Evolutionary conservation across 2,888 invertebrate genomes (phyloP).

Genomic region (Tolmerus cingulatus): DNA sequence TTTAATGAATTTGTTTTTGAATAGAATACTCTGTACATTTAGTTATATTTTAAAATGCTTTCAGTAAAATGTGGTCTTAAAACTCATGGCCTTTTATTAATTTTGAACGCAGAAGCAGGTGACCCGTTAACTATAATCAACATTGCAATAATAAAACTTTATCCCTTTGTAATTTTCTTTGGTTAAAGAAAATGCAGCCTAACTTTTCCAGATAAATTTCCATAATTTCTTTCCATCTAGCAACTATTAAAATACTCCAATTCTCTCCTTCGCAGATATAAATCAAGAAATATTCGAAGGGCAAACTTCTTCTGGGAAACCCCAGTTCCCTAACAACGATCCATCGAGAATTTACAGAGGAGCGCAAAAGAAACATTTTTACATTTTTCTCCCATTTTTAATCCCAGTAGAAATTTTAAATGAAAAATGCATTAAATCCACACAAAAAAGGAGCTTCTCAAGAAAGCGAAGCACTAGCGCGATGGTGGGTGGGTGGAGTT

Average conservation of each 20-base stretch:
- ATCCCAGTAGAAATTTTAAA: not conserved
- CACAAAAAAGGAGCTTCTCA: not conserved
- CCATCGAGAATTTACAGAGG: not conserved
- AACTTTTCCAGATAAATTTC: not conserved
- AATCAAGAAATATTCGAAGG: not conserved
- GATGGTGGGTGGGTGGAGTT: not conserved
- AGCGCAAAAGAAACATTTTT: not conserved
- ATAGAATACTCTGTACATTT: not conserved
- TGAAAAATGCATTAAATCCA: not conserved
- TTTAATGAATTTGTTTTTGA: not conserved
- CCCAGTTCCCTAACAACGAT: not conserved
- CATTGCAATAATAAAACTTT: not conserved
- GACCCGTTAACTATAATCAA: not conserved
- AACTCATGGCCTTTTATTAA: not conserved
- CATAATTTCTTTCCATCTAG: not conserved
- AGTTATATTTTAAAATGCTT: not conserved
- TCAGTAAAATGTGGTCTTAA: not conserved
- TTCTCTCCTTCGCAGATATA: not conserved
- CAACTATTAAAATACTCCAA: not conserved
- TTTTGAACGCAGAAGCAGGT: not conserved
- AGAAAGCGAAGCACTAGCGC: not conserved
- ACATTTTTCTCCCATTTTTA: not conserved
- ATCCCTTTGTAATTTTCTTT: not conserved
- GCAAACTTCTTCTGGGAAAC: not conserved
- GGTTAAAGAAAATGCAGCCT: not conserved